Evolutionary conservation across 2,888 invertebrate species (phyloP).

Genomic region (Cryptus armator): DNA sequence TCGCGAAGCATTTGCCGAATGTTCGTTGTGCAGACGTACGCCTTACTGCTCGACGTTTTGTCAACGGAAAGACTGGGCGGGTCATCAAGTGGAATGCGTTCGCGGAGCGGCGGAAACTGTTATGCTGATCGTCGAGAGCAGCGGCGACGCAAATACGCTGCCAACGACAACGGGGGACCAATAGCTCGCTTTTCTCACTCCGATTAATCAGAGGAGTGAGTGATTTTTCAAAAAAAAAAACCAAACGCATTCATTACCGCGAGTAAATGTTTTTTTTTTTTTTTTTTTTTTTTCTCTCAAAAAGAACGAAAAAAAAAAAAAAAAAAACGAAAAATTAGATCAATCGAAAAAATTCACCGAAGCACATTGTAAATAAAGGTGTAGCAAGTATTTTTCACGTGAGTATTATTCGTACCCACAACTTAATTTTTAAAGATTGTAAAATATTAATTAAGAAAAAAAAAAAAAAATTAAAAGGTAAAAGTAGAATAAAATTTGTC

Average conservation of each 20-base stretch:
- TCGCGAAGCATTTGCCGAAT: constrained; percentile 94
- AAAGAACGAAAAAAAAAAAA: constrained; percentile 5
- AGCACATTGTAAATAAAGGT: constrained; percentile 62
- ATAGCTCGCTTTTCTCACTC: constrained; percentile 75
- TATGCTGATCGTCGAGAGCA: constrained; percentile 94
- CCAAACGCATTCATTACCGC: background rate
- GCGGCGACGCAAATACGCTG: constrained; percentile 79
- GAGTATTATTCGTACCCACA: constrained; percentile 51
- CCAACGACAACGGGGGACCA: constrained; percentile 79
- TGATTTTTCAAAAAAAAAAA: constrained; percentile 2
- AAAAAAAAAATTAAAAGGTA: background rate
- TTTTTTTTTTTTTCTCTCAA: constrained; percentile 18
- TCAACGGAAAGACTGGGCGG: constrained; percentile 95
- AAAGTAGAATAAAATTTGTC: constrained; percentile 1
- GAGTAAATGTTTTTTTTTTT: background rate
- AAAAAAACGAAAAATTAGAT: constrained; percentile 18
- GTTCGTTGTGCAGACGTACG: constrained; percentile 93
- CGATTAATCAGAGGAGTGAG: background rate
- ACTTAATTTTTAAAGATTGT: constrained; percentile 21
- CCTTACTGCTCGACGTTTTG: constrained; percentile 96
- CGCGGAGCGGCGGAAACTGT: constrained; percentile 92
- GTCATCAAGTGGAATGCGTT: constrained; percentile 94
- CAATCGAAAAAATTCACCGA: constrained; percentile 29
- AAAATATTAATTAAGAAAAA: constrained; percentile 10
- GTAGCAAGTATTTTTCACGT: constrained; percentile 61